These are phyloP conservation scores for Cyprinus carpio DNA, from an alignment of 2,113 vertebrate species.

Conservation along the genomic window DNA sequence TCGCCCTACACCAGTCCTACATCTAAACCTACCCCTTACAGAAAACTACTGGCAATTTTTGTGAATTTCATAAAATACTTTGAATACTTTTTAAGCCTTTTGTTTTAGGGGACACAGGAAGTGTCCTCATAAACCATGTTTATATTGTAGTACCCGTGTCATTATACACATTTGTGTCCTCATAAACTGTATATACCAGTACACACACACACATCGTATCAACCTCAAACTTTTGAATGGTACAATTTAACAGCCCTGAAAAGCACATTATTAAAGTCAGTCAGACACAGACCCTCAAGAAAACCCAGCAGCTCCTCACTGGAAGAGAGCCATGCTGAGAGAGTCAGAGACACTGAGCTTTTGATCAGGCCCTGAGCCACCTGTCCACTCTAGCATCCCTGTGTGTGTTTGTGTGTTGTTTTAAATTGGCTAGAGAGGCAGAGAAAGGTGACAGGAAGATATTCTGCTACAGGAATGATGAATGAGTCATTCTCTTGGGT, in stretches of 20 bases:
- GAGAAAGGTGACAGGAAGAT: conserved; percentile 18
- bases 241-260: not conserved
- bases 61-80: too few relatives aligned
- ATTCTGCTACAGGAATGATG: not conserved
- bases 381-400: not conserved
- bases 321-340: not conserved
- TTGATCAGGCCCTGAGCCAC: not conserved
- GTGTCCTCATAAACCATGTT: too few relatives aligned
- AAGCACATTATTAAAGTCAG: not conserved
- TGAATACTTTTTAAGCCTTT: too few relatives aligned
- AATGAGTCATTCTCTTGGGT: conserved; percentile 3
- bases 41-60: too few relatives aligned
- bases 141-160: too few relatives aligned
- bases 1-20: too few relatives aligned
- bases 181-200: too few relatives aligned
- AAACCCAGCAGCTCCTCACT: not conserved
- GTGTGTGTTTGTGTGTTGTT: not conserved
- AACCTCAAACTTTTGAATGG: not conserved
- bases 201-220: not conserved
- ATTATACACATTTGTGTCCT: too few relatives aligned
- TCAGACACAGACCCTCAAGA: not conserved
- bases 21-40: too few relatives aligned
- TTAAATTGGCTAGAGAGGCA: conserved; percentile 18
- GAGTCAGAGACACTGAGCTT: not conserved
- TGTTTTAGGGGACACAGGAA: too few relatives aligned